phyloP scores from a whole-genome alignment of 1,140 invertebrate species.

The Paraescarpia echinospica region DNA sequence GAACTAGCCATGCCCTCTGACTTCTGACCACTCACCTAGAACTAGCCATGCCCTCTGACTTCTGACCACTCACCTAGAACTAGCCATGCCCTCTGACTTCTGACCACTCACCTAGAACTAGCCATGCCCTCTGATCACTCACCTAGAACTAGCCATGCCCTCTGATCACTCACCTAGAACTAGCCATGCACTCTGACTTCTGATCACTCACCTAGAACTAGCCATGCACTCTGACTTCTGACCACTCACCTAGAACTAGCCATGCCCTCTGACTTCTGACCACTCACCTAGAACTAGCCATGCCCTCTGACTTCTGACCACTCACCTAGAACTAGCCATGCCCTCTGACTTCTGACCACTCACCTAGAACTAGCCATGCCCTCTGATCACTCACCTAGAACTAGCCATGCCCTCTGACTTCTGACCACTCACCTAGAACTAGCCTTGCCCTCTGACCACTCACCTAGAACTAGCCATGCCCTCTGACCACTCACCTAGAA shows the following conservation, averaged over 20 bases:
- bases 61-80: background rate
- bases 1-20: conserved; percentile 40
- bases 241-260: conserved; percentile 27
- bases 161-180: background rate
- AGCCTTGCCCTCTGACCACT: too few species aligned
- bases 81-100: conserved; percentile 43
- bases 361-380: too few species aligned
- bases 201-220: too few species aligned
- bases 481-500: background rate
- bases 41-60: too few species aligned
- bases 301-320: too few species aligned
- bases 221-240: too few species aligned
- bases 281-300: too few species aligned
- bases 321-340: conserved; percentile 32
- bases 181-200: conserved; percentile 43
- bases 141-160: too few species aligned
- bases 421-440: too few species aligned
- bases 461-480: too few species aligned
- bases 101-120: too few species aligned
- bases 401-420: conserved; percentile 42
- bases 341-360: conserved; percentile 35
- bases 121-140: too few species aligned
- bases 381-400: background rate
- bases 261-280: conserved; percentile 38
- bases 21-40: conserved; percentile 13